A percentile compares a stretch with the other conserved stretches of the same genome.
These are phyloP conservation scores for Phaenicophaeus curvirostris DNA, from an alignment of 2,797 vertebrate species.

Conservation along the genomic window DNA sequence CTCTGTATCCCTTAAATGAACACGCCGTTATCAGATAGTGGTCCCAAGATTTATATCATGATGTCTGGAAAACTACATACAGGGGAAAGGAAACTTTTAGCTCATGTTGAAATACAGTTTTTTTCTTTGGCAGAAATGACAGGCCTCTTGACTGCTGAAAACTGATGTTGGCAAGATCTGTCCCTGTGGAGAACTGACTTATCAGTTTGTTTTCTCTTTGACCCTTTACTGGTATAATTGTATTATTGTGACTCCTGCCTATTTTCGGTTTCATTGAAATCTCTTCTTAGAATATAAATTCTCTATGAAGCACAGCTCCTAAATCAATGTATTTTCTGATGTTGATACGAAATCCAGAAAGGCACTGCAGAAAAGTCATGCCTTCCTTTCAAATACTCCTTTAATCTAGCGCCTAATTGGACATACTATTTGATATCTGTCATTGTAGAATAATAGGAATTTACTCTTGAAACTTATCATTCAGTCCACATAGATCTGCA, in stretches of 20 bases:
- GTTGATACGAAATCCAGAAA: neutral
- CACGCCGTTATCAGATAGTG: neutral
- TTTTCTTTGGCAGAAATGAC: neutral
- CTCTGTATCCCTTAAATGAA: neutral
- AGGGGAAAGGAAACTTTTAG: neutral
- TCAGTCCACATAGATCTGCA: neutral
- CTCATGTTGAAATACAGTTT: neutral
- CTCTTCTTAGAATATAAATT: neutral
- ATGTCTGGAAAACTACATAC: neutral
- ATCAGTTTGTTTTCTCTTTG: neutral
- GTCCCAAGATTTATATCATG: neutral
- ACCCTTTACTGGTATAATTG: neutral
- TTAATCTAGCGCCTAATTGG: neutral
- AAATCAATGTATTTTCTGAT: neutral
- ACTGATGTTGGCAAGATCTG: neutral
- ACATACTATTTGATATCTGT: neutral
- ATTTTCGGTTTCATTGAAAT: neutral
- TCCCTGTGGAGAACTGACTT: neutral
- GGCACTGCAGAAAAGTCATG: accelerated
- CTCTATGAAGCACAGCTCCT: neutral
- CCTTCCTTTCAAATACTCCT: neutral
- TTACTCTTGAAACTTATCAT: neutral
- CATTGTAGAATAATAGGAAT: neutral
- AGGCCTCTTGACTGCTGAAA: neutral
- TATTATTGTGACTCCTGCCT: neutral